Evolutionary conservation across 2,797 vertebrate genomes (phyloP).

Genomic region (Ispidina picta): DNA sequence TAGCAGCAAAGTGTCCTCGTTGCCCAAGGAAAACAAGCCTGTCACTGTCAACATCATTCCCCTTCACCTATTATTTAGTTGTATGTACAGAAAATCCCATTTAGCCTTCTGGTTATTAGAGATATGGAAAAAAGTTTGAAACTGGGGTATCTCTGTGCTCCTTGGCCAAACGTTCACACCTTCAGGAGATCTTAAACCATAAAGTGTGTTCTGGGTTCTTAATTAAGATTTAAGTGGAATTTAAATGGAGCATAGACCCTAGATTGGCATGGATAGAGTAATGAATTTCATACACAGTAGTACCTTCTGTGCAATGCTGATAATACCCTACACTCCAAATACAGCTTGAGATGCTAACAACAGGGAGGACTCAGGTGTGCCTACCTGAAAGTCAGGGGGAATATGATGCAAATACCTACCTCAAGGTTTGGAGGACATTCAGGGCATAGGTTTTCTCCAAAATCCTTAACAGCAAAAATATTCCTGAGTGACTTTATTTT

Average conservation of each 20-base stretch:
- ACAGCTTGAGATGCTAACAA: not conserved
- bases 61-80: not conserved
- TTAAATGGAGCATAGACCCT: not conserved
- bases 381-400: not conserved
- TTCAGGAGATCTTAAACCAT: not conserved
- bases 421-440: not conserved
- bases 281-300: not conserved
- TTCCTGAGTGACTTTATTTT: not conserved
- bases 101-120: not conserved
- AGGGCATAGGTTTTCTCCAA: not conserved
- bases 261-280: not conserved
- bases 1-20: not conserved
- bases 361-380: not conserved
- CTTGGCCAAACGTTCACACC: not conserved
- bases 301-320: not conserved
- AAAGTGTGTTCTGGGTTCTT: not conserved
- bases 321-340: not conserved
- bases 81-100: not conserved
- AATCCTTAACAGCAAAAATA: not conserved
- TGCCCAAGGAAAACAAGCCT: not conserved
- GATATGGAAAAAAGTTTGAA: not conserved
- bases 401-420: not conserved
- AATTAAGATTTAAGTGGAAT: not conserved
- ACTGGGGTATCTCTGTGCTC: not conserved
- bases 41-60: not conserved